Evolutionary conservation across 2,113 vertebrate genomes (phyloP), one percentile per base, ranked within the genome.

Genomic region (Himantopus leucocephalus): DNA sequence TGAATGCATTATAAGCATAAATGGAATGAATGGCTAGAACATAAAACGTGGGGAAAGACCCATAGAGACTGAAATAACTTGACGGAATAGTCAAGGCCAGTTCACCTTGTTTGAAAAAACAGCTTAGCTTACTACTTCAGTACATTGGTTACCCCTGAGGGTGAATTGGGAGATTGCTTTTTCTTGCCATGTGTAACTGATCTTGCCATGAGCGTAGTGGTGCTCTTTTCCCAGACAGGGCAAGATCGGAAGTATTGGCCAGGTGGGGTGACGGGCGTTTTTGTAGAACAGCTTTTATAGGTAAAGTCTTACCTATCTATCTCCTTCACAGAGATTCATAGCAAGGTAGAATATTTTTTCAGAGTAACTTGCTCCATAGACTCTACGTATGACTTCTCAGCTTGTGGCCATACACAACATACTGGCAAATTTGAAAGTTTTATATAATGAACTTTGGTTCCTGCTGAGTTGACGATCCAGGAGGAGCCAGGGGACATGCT

Each of bases 301-400:
- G 35, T 76, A 8, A 86, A 14, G 15, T 56, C 48, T 71, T 83
- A 48, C 9, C 58, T 75, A 16, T 52, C 52, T 3, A 4, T 72
- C 70, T 91, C 59, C 7, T 90, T 45, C 39, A 29, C 0, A 0
- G 62, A 2, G 5, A 29, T 2, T 43, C 45, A 34, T 50, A 76
- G 45, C 55, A 45, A n/a, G 39, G 19, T 12, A 23, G n/a, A 85
- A 16, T 72, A 30, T 71, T 78, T 95, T 88, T 88, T 55, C 20
- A n/a, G 23, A 82, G 35, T 39, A 77, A 5, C 45, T 18, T 20
- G 14, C 24, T 71, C 15, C 10, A 3, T 20, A 30, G 58, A 18
- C 20, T 35, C 10, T 80, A 1, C 22, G 8, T 85, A 5, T n/a
- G 60, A 45, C n/a, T 85, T 71, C 14, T 29, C n/a, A 63, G 14